Evolutionary conservation across 2,797 vertebrate genomes (phyloP), one percentile per base, ranked within the genome.

Genomic region (Sarcophilus harrisii): DNA sequence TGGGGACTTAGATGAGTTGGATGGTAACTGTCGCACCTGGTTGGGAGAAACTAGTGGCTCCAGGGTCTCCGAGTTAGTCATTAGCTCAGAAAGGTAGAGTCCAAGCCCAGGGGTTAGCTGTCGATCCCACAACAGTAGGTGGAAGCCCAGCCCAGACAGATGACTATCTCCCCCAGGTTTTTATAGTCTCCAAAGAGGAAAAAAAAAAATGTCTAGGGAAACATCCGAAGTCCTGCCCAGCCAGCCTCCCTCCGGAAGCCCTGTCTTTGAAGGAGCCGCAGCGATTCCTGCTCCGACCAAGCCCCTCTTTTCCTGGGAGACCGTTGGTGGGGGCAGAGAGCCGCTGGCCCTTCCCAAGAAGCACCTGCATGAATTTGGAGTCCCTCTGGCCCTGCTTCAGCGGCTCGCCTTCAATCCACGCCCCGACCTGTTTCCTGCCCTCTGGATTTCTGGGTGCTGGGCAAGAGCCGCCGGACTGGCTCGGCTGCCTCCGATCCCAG

Each of bases 371-470:
- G 54, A 0, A 58, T 1, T 58, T 89, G 62, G 81, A 91, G 32
- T n/a, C 92, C n/a, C 16, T 91, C 1, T 14, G 0, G 96, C 94
- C 96, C 96, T 95, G 96, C 97, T 60, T 97, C 96, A 95, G 90
- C 93, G 91, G 94, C 94, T 62, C 92, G 92, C 73, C 91, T 93
- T 58, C 93, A 96, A 95, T 96, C 92, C 95, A 94, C 93, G 95
- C 92, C 60, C 92, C 90, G 55, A 59, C 93, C 91, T 45, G 97
- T 97, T 97, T 96, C 81, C 97, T 93, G 96, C 95, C 97, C 96
- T 97, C 98, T 97, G 97, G 97, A 97, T 98, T 96, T 94, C 93
- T 91, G 90, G 95, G 94, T 94, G 97, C 93, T 97, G 52, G 52
- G 52, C 6, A 0, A 52, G 52, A 52, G 52, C 52, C 52, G 6